Evolutionary conservation across 2,888 invertebrate species (phyloP), one percentile per base, ranked within the genome.

Genomic region (Hydropsyche betteni): DNA sequence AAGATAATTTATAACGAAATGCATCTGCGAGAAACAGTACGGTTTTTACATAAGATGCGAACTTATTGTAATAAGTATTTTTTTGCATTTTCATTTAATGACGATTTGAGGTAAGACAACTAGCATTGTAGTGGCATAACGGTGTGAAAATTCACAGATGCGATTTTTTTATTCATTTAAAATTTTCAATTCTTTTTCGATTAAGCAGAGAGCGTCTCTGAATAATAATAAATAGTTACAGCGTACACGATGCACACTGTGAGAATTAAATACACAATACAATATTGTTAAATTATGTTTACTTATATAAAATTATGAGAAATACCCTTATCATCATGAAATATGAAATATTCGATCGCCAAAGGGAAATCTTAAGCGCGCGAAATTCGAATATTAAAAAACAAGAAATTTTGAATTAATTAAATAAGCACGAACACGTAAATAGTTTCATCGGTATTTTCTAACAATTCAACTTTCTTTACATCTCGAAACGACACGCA

Each of bases 291-390:
- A 70, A 70, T 70, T 70, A 70, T 70, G 70, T 70, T 70, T 70
- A 52, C 70, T 70, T 70, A 70, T 70, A 53, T 70, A 70, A 70
- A 70, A 70, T 70, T 53, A 52, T 70, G 64, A 12, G 70, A 70
- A 70, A 70, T 34, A 52, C 52, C 14, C 53, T 64, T 64, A 64
- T 64, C 64, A 55, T 12, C 16, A 4, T 44, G 44, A 1, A n/a
- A n/a, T 4, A 1, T 44, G 44, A 44, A 44, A 44, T 44, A 6
- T 44, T 44, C 44, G 10, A 44, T 8, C 7, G 6, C 44, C 10
- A 10, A 44, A 44, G 10, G 10, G 6, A 10, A 44, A 44, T 44
- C 7, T 8, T 8, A 44, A 44, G 7, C 44, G 44, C 44, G 44
- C 44, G 44, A 44, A 10, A 8, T 44, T 44, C 44, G 44, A 44